phyloP scores from a whole-genome alignment of 1,140 invertebrate genomes.

The Cotesia glomerata region DNA sequence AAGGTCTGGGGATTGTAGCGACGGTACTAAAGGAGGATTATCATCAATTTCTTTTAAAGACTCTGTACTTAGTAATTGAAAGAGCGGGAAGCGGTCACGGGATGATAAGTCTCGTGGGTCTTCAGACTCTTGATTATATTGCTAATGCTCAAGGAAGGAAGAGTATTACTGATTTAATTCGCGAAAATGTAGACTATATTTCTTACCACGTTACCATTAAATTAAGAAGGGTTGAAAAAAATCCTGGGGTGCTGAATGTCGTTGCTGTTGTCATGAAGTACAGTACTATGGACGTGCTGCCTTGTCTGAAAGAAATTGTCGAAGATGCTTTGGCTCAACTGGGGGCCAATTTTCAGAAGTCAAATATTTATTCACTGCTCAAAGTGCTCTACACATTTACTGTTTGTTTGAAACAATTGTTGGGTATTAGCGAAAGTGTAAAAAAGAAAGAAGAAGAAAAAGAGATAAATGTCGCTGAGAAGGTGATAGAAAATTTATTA shows the following conservation, averaged over 20 bases:
- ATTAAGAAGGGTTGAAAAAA: slow-evolving; percentile 65
- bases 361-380: slow-evolving; percentile 66
- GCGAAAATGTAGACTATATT: slow-evolving; percentile 71
- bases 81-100: slow-evolving; percentile 68
- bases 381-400: slow-evolving; percentile 72
- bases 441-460: slow-evolving; percentile 11
- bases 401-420: slow-evolving; percentile 65
- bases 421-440: slow-evolving; percentile 33
- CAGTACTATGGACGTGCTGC: slow-evolving; percentile 66
- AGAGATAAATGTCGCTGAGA: background rate
- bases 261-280: slow-evolving; percentile 71
- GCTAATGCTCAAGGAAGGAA: slow-evolving; percentile 60
- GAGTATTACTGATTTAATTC: slow-evolving; percentile 65
- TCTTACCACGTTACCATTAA: slow-evolving; percentile 70
- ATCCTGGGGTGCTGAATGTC: slow-evolving; percentile 66
- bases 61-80: slow-evolving; percentile 72
- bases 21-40: slow-evolving; percentile 58
- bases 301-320: slow-evolving; percentile 69
- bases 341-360: slow-evolving; percentile 64
- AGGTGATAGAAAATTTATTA: slow-evolving; percentile 17
- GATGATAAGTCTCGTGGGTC: slow-evolving; percentile 64
- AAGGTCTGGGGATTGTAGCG: slow-evolving; percentile 70
- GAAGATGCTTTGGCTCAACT: slow-evolving; percentile 69
- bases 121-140: slow-evolving; percentile 64
- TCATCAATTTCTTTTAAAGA: slow-evolving; percentile 67